Evolutionary conservation across 2,113 vertebrate genomes (phyloP).

Genomic region (Orycteropus afer): DNA sequence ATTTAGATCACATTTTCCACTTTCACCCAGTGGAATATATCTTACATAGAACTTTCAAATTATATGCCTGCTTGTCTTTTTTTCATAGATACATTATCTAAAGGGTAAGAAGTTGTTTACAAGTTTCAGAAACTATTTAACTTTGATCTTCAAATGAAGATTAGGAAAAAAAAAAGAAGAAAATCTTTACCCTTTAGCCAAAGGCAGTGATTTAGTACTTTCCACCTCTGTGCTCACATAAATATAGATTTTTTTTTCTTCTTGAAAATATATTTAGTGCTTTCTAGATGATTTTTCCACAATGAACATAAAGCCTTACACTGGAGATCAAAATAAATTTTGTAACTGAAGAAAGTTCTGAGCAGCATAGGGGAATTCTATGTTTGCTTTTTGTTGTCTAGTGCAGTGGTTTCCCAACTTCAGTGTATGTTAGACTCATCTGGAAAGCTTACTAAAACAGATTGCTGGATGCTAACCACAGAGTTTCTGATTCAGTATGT

Average conservation of each 20-base stretch:
- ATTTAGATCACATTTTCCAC: neutral
- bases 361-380: neutral
- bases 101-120: neutral
- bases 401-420: neutral
- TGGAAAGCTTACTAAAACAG: neutral
- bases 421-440: neutral
- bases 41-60: neutral
- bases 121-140: conserved; percentile 13
- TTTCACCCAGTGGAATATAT: neutral
- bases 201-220: neutral
- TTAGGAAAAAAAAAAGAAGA: neutral
- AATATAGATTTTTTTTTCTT: neutral
- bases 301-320: neutral
- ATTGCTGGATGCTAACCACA: fast-evolving
- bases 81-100: neutral
- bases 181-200: neutral
- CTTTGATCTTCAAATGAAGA: neutral
- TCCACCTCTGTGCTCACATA: neutral
- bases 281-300: neutral
- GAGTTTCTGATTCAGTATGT: neutral
- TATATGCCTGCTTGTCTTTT: neutral
- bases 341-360: neutral
- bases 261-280: neutral
- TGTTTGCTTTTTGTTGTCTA: neutral
- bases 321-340: neutral